phyloP scores from a whole-genome alignment of 2,888 invertebrate species.

The Scaptomyza cyrtandrae region DNA sequence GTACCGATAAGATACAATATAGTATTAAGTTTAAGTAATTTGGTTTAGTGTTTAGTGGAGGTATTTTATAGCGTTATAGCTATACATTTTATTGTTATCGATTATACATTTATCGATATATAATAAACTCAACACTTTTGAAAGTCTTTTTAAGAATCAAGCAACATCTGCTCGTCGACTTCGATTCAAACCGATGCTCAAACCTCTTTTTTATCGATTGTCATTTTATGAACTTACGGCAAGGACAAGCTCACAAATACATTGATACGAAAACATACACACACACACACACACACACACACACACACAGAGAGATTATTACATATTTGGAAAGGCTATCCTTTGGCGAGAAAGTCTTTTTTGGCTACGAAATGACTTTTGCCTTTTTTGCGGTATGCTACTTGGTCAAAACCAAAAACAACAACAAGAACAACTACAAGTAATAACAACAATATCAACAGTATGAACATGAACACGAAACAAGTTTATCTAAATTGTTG shows the following conservation, averaged over 20 bases:
- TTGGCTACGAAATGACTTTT: conserved; percentile 66
- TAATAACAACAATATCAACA: conserved; percentile 27
- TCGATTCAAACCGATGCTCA: conserved; percentile 1
- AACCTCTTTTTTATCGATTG: conserved; percentile 40
- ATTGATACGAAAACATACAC: conserved; percentile 6
- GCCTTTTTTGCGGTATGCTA: conserved; percentile 76
- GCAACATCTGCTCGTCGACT: conserved; percentile 11
- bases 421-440: conserved; percentile 34
- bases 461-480: conserved; percentile 55
- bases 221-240: conserved; percentile 69
- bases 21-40: no score
- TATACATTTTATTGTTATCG: background rate
- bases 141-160: background rate
- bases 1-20: no score
- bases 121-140: no score
- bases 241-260: conserved; percentile 44
- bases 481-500: conserved; percentile 79
- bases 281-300: background rate
- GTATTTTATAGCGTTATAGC: no score
- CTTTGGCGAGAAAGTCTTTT: conserved; percentile 32
- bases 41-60: no score
- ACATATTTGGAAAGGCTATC: conserved; percentile 20
- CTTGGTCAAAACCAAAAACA: conserved; percentile 63
- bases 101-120: no score
- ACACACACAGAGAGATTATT: conserved; percentile 8